Base-by-base conservation (phyloP, 2,113 vertebrate species). In the Steatornis caripensis region DNA sequence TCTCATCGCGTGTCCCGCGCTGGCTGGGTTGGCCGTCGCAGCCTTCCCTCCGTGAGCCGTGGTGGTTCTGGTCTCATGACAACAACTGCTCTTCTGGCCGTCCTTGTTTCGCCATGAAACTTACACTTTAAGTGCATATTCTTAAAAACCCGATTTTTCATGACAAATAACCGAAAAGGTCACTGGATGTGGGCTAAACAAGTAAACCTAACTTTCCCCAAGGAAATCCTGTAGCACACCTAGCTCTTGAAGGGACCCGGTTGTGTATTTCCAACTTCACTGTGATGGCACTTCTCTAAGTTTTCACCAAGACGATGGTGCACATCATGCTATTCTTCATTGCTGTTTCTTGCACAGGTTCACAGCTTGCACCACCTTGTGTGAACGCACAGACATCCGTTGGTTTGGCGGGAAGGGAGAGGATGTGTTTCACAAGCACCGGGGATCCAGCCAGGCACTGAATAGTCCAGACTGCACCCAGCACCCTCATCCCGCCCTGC, bases 351-450 rank as follows among this genome's bases (percentile, higher is more conserved):
- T 48, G 32, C 6, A 11, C 51, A 30, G 30, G 39, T 48, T 61
- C 16, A 9, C 39, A 65, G 53, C 16, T 22, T 34, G 39, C 20
- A 34, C 57, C 26, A 6, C 8, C 49, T 53, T 82, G 41, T 43
- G 41, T 36, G n/a, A 46, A 64, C 1, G 2, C 9, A 4, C 6
- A 29, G 4, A 1, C 13, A 0, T 45, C 9, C 4, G 5, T 21
- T 17, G 32, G 34, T 29, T 79, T 57, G 34, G 58, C 58, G 60
- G 57, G 69, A 53, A 84, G 10, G 66, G 23, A 60, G 13, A n/a
- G 30, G 45, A 39, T 17, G 27, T 15, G 12, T 76, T 79, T 64
- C 48, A 41, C 20, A 22, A 37, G 41, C 10, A 2, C 18, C 37
- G 41, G 24, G 15, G n/a, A 49, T 65, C 17, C 49, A 24, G 27